phyloP scores from a whole-genome alignment of 1,140 invertebrate genomes.

The Cotesia glomerata region DNA sequence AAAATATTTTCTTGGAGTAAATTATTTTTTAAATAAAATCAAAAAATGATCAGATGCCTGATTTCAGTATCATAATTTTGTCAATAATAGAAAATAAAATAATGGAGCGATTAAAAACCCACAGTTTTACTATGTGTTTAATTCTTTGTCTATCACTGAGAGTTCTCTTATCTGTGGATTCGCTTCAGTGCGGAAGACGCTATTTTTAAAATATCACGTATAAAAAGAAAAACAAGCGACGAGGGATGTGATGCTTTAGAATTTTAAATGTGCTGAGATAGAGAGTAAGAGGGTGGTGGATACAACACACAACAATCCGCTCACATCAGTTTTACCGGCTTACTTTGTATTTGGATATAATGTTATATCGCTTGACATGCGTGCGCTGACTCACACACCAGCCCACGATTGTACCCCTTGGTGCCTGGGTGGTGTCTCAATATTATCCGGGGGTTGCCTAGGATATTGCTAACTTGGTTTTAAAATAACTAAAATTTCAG shows the following conservation, averaged over 20 bases:
- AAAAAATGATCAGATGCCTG: too few species aligned
- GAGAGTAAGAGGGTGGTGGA: too few species aligned
- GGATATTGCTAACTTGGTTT: not conserved
- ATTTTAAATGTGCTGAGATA: too few species aligned
- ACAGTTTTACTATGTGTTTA: not conserved
- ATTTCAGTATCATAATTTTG: too few species aligned
- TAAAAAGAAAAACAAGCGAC: not conserved
- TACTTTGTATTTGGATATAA: not conserved
- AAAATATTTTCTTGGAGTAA: too few species aligned
- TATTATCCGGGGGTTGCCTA: not conserved
- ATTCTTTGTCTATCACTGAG: not conserved
- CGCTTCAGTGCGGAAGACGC: not conserved
- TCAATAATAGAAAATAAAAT: too few species aligned
- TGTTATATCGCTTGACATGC: not conserved
- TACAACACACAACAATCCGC: too few species aligned
- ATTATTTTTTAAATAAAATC: too few species aligned
- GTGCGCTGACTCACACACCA: constrained; percentile 1
- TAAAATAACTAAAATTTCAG: not conserved
- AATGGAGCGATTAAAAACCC: too few species aligned
- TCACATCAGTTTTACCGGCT: not conserved
- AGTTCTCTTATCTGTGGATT: not conserved
- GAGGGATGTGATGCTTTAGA: not conserved
- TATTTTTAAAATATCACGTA: constrained; percentile 3
- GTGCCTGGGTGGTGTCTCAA: constrained; percentile 14
- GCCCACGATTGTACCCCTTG: not conserved